Base-by-base conservation (phyloP, 2,888 invertebrate species). In the Lasioglossum vierecki region DNA sequence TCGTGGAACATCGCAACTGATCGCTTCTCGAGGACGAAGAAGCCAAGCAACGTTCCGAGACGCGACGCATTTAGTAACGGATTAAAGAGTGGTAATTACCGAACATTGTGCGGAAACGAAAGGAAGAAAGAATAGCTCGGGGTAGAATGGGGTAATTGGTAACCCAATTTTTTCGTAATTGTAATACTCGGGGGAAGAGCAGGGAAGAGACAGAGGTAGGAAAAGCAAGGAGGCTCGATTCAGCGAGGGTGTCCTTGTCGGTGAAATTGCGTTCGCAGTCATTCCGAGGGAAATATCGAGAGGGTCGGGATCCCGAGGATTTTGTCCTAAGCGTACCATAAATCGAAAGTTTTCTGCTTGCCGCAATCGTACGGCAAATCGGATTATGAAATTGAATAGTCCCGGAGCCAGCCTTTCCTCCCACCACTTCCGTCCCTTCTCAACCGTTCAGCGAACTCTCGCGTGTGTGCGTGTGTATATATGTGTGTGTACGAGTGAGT, bases 371-470 rank as follows among this genome's bases (percentile, higher is more conserved):
- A 86, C 88, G 87, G 87, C 85, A 91, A 92, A 92, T 92, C 90
- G 89, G 90, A 92, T 92, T 89, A 92, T 88, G 87, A 91, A 92
- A 92, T 92, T 91, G 89, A 92, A 92, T 91, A 91, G 91, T 90
- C 88, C 77, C 71, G 77, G 76, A 81, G 74, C 72, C 78, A 41
- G 44, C 53, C 9, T 46, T 39, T 41, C 11, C 39, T 11, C 39
- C 44, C 18, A 11, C 80, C 46, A 8, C 18, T 68, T 41, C 53
- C n/a, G 6, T 8, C 68, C 26, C 72, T 44, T 15, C 18, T 41
- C 30, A 5, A 39, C 30, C 26, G 1, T 13, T 26, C 66, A 15
- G 22, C 41, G 11, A 18, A n/a, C 13, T n/a, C 26, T 11, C 2
- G 8, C 66, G 18, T 15, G 30, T 1, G 57, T 1, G n/a, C 0